phyloP scores from a whole-genome alignment of 2,113 vertebrate species.

The Phalacrocorax aristotelis region DNA sequence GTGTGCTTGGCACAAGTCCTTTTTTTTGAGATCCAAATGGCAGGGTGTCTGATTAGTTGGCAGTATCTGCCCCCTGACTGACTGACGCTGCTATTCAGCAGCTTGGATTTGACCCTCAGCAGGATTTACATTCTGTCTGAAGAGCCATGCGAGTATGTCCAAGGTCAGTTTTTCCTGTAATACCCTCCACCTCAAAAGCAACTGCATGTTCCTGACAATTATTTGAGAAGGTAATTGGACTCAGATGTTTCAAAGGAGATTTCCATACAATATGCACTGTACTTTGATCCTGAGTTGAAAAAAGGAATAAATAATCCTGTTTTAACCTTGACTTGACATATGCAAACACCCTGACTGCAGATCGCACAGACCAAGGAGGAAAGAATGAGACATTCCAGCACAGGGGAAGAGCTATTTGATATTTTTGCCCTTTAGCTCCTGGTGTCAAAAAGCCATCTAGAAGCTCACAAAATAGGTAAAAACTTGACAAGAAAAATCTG shows the following conservation, averaged over 20 bases:
- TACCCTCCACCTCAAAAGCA: conserved; percentile 14
- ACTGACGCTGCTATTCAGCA: conserved; percentile 23
- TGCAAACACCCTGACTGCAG: conserved; percentile 1
- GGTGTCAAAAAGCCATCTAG: neutral
- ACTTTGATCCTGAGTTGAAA: conserved; percentile 24
- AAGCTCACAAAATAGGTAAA: conserved; percentile 29
- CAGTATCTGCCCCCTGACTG: neutral
- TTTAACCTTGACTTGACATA: conserved; percentile 9
- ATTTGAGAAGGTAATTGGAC: conserved; percentile 39
- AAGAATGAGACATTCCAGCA: neutral
- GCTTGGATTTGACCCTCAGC: conserved; percentile 16
- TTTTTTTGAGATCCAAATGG: neutral
- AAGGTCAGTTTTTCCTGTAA: conserved; percentile 31
- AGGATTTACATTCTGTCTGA: conserved; percentile 5
- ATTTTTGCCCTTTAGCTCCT: neutral
- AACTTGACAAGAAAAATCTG: conserved; percentile 31
- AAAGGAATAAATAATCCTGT: conserved; percentile 1
- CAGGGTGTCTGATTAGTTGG: neutral
- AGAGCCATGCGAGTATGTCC: neutral
- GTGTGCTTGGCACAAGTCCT: neutral
- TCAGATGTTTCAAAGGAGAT: conserved; percentile 45
- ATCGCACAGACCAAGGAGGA: neutral
- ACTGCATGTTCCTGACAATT: neutral
- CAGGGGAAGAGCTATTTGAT: neutral
- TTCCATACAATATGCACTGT: conserved; percentile 21